These are phyloP conservation scores for Acrocephalus scirpaceus DNA, from an alignment of 2,797 vertebrate species.

Conservation along the genomic window DNA sequence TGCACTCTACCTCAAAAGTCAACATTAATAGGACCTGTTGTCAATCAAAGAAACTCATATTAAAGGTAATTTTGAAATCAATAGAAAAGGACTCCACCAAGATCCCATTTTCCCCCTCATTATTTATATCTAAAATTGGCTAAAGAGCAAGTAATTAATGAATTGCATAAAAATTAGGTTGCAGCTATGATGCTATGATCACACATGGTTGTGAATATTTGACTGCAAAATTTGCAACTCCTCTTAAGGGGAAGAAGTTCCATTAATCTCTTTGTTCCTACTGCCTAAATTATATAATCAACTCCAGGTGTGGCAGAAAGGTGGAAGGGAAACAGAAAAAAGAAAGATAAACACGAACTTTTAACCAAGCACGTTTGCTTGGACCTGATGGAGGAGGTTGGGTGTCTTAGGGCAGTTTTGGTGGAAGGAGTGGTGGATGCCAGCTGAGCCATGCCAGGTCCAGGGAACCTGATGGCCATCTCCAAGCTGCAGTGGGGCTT, in stretches of 20 bases:
- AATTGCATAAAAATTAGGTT: background rate
- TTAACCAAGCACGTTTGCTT: rapidly evolving
- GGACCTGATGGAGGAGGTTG: rapidly evolving
- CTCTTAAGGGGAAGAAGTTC: conserved; percentile 27
- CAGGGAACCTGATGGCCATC: background rate
- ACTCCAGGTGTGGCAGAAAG: background rate
- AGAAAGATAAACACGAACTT: background rate
- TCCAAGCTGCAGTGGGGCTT: rapidly evolving
- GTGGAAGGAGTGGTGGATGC: rapidly evolving
- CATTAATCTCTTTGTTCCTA: background rate
- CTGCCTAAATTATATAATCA: background rate
- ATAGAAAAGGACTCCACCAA: background rate
- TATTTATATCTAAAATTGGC: background rate
- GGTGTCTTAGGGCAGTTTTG: rapidly evolving
- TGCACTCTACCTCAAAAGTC: background rate
- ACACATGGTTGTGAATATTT: background rate
- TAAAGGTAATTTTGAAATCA: background rate
- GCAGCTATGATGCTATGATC: background rate
- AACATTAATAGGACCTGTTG: background rate
- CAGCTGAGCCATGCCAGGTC: background rate
- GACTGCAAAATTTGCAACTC: background rate
- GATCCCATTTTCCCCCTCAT: background rate
- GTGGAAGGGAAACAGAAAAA: background rate
- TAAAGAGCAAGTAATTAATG: background rate
- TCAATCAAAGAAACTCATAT: background rate